Percentiles rank a stretch among this genome's conserved stretches.
These are phyloP conservation scores for Cavia porcellus DNA, from an alignment of 2,113 vertebrate species.

Conservation along the genomic window DNA sequence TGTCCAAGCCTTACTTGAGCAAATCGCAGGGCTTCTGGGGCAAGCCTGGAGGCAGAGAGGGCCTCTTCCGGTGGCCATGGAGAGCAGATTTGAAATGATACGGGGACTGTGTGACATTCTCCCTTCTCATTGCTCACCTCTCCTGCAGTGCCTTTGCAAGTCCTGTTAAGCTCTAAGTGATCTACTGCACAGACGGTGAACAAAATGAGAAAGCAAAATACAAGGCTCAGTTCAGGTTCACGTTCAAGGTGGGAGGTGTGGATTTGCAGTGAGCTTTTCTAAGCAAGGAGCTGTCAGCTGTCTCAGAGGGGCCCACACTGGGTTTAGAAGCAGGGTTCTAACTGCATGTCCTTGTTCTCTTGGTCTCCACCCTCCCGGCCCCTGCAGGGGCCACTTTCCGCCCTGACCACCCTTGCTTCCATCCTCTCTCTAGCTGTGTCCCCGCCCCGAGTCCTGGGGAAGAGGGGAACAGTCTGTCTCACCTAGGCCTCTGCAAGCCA, in stretches of 20 bases:
- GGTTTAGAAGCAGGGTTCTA: not conserved
- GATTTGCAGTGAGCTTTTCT: not conserved
- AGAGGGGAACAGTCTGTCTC: not conserved
- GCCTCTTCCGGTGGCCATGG: not conserved
- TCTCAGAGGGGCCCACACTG: not conserved
- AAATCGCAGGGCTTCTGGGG: too few species aligned
- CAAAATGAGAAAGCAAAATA: not conserved
- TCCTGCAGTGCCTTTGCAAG: not conserved
- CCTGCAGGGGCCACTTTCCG: not conserved
- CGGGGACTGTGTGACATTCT: fast-evolving
- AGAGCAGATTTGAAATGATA: too few species aligned
- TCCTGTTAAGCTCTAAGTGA: not conserved
- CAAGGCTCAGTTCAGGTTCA: not conserved
- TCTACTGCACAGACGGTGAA: not conserved
- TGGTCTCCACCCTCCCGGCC: not conserved
- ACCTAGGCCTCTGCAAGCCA: slow-evolving; percentile 17
- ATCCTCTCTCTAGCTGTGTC: not conserved
- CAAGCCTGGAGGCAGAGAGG: fast-evolving
- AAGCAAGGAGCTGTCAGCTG: not conserved
- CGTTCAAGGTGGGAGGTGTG: not conserved
- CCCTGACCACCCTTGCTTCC: not conserved
- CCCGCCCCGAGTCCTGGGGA: not conserved
- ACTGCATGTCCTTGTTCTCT: not conserved
- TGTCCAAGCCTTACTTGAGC: fast-evolving
- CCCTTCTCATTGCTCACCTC: not conserved